Percentiles rank a stretch among this genome's conserved stretches.
Conservation (phyloP, 2,797 vertebrate genomes). For the Myiotriccus ornatus region DNA sequence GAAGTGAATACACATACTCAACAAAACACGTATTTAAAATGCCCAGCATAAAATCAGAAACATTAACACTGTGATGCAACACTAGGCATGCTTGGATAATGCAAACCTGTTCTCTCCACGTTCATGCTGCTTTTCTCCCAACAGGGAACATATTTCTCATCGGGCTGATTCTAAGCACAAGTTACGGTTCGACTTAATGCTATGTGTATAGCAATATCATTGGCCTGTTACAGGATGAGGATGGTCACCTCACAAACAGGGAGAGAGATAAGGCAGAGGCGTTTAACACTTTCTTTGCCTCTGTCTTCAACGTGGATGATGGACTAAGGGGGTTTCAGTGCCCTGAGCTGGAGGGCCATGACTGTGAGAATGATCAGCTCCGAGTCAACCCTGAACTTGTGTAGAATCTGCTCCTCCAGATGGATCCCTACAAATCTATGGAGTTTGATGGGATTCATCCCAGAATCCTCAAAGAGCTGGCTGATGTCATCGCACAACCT, state of each 20-base stretch:
- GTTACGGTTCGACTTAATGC: not conserved
- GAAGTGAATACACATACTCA: not conserved
- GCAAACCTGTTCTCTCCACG: not conserved
- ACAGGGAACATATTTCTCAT: not conserved
- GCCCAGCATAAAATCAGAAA: not conserved
- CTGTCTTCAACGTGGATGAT: not conserved
- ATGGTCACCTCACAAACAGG: not conserved
- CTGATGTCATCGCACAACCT: not conserved
- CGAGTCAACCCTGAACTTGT: not conserved
- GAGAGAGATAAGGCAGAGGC: not conserved
- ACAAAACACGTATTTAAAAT: not conserved
- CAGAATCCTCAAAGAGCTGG: not conserved
- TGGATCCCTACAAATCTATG: not conserved
- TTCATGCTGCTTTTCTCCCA: not conserved
- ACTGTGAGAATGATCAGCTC: not conserved
- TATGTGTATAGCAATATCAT: not conserved
- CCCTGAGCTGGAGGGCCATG: not conserved
- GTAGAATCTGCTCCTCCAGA: not conserved
- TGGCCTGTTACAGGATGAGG: not conserved
- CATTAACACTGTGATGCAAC: not conserved
- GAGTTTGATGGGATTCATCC: not conserved
- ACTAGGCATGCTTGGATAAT: not conserved
- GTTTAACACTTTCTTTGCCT: not conserved
- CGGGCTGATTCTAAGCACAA: not conserved
- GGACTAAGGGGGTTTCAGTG: not conserved